phyloP scores from a whole-genome alignment of 35 echinoderm and acorn worm genomes.

The Lytechinus pictus region DNA sequence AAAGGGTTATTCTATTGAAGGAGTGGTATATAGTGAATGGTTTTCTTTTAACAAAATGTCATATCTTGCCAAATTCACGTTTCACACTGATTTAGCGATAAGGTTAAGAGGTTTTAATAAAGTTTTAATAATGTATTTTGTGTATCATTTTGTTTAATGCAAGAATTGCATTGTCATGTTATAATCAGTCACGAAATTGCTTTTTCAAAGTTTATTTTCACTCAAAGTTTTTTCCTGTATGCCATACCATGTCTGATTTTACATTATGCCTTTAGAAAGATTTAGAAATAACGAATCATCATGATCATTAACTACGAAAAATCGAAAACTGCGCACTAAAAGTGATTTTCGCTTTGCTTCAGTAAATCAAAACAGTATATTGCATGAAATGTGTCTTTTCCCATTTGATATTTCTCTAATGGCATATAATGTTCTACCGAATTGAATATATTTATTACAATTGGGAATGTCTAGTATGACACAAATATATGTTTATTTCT shows the following conservation, averaged over 20 bases:
- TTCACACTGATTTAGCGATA: background rate
- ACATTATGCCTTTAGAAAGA: too few species aligned
- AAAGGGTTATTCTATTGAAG: background rate
- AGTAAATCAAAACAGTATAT: background rate
- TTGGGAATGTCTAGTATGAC: background rate
- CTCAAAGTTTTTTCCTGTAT: too few species aligned
- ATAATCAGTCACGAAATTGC: too few species aligned
- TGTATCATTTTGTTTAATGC: background rate
- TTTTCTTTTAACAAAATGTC: background rate
- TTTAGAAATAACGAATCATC: too few species aligned
- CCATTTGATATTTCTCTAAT: background rate
- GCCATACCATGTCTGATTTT: too few species aligned
- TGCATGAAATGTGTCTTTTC: background rate
- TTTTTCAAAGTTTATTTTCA: too few species aligned
- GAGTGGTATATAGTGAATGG: background rate
- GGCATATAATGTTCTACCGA: background rate
- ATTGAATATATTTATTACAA: background rate
- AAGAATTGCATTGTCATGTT: background rate
- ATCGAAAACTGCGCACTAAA: background rate
- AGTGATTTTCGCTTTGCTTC: background rate
- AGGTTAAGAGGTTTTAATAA: background rate
- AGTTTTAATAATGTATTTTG: background rate
- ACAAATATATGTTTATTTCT: background rate
- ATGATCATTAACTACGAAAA: background rate
- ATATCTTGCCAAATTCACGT: background rate